phyloP scores from a whole-genome alignment of 2,888 invertebrate species.

The Philonicus albiceps region DNA sequence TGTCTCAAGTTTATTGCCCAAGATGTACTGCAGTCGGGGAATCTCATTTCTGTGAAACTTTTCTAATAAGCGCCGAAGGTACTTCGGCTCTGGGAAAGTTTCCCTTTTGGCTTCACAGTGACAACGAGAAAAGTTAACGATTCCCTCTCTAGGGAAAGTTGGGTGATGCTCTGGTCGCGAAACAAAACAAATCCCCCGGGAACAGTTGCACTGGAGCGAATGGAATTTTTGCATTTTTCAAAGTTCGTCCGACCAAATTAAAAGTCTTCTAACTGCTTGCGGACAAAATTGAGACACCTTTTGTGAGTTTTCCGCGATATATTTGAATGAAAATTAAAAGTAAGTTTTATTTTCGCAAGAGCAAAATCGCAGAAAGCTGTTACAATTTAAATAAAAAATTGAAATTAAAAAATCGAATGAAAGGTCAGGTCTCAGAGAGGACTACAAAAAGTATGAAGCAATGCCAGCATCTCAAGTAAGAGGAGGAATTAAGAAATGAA shows the following conservation, averaged over 20 bases:
- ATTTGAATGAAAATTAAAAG: neutral
- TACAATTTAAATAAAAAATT: neutral
- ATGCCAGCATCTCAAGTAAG: neutral
- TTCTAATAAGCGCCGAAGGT: neutral
- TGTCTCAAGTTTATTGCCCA: neutral
- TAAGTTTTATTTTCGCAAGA: neutral
- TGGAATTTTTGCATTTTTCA: neutral
- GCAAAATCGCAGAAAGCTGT: neutral
- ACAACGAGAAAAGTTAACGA: neutral
- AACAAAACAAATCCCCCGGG: neutral
- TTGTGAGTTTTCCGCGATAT: neutral
- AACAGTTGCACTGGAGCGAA: neutral
- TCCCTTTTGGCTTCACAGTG: neutral
- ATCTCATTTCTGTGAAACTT: neutral
- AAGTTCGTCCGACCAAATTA: neutral
- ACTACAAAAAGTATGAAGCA: neutral
- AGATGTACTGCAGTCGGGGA: neutral
- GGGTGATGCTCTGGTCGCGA: neutral
- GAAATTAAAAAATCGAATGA: neutral
- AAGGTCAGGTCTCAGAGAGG: neutral
- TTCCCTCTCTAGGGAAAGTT: neutral
- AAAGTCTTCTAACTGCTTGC: neutral
- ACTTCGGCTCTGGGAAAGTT: neutral
- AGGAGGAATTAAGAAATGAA: neutral
- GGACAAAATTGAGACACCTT: neutral